Base-by-base conservation (phyloP, 2,888 invertebrate species). In the Augiades crinisus region DNA sequence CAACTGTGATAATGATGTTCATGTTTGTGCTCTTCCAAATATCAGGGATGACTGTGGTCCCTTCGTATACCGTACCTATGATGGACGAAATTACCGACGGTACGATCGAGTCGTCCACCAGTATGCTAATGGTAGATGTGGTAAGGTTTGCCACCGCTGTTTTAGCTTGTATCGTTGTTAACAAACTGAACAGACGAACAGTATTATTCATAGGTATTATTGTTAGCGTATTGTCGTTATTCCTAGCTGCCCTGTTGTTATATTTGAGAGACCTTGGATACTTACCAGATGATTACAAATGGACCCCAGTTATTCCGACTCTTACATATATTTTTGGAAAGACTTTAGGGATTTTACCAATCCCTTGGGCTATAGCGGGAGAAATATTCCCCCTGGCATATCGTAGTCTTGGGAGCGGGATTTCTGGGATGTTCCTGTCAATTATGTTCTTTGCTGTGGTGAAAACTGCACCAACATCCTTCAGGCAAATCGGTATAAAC, bases 321-420 rank as follows among this genome's bases (percentile, higher is more conserved):
- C 57, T 93, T 54, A 59, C 75, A 0, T 93, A 93, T 53, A 91
- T 92, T 10, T 87, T 90, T 16, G 91, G 92, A 8, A 87, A 92
- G 46, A 90, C 91, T 1, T 68, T 92, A 7, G 93, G 94, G 0
- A 83, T 93, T 27, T 68, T 92, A 17, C 92, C 94, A 0, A 80
- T 95, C 46, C 94, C 94, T 0, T 95, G 94, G 92, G 92, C 93
- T 7, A 91, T 95, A 70, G 92, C 93, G 54, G 94, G 94, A 0
- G 95, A 95, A 69, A 81, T 95, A 3, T 94, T 94, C 60, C 91
- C 94, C 0, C 78, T 91, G 14, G 87, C 88, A 1, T 91, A 91
- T 46, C 87, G 93, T 36, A 93, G 93, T 21, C 72, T 93, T 0
- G 94, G 94, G 0, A 91, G 94, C 21, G 93, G 94, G 0, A 81